phyloP scores from a whole-genome alignment of 2,797 vertebrate species.

The Babyrousa celebensis region DNA sequence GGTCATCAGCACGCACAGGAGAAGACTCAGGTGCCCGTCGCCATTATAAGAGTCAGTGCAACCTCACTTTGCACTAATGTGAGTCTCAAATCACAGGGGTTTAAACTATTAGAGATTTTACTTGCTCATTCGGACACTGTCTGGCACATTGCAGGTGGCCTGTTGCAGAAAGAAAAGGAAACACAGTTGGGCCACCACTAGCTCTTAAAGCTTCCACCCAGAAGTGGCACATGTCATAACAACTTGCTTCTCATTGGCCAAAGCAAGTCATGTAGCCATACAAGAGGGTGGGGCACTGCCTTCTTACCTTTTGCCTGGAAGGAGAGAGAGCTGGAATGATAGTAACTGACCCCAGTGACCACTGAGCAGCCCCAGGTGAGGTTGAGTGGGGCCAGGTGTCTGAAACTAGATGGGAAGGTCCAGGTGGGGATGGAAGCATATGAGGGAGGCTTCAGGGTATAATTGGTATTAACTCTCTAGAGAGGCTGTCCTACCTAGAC shows the following conservation, averaged over 20 bases:
- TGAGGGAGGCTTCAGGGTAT: not conserved
- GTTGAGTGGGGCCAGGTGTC: not conserved
- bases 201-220: not conserved
- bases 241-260: not conserved
- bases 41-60: not conserved
- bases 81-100: not conserved
- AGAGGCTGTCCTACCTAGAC: not conserved
- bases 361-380: not conserved
- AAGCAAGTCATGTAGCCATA: not conserved
- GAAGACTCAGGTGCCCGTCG: not conserved
- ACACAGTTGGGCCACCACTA: rapidly evolving
- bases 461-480: not conserved
- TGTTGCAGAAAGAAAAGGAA: not conserved
- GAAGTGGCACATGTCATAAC: not conserved
- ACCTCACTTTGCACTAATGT: not conserved
- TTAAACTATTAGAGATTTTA: not conserved
- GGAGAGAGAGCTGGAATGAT: not conserved
- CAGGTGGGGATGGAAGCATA: not conserved
- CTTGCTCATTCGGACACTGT: not conserved
- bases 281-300: not conserved
- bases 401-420: too few relatives aligned
- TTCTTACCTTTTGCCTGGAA: not conserved
- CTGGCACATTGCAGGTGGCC: rapidly evolving
- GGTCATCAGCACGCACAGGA: not conserved
- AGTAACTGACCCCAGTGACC: rapidly evolving